Evolutionary conservation across 2,888 invertebrate genomes (phyloP), one percentile per base, ranked within the genome.

Genomic region (Brenthis hecate): DNA sequence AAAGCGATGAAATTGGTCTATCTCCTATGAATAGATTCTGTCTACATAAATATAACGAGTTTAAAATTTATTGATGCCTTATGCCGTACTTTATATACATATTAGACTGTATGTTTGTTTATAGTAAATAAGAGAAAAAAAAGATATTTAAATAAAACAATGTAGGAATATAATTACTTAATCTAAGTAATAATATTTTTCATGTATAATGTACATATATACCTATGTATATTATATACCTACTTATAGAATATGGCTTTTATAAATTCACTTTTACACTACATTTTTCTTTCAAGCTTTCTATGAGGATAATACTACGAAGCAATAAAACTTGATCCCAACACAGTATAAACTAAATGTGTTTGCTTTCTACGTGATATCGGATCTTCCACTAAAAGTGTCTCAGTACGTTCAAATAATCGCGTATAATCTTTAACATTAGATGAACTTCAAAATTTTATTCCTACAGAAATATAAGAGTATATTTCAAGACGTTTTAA

Each of bases 311-410:
- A 53, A 51, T 61, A 54, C 8, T 55, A 58, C 23, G 23, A 56
- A 70, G 61, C 66, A 61, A 67, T 68, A 65, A 68, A 67, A 66
- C 36, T 57, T 62, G 57, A 58, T 66, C 67, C 54, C 47, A 56
- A 61, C 61, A 65, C 64, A 68, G 66, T 66, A 65, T 58, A 56
- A 56, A 51, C 54, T 51, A 61, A 66, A 68, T 68, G 65, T 50
- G 64, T 65, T 71, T 69, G 65, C 67, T 63, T 63, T 68, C 79
- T 78, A 78, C 32, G 55, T 69, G 69, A 69, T 61, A 69, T 56
- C 60, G 65, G 60, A 69, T 69, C 48, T 43, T 55, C 56, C 56
- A 50, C 65, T 61, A 56, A 62, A 65, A 65, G 60, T 56, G 72
- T 71, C 64, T 68, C 56, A 13, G 56, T 67, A 74, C 70, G 68